phyloP scores from a whole-genome alignment of 2,888 invertebrate genomes.

The Catocala nupta region DNA sequence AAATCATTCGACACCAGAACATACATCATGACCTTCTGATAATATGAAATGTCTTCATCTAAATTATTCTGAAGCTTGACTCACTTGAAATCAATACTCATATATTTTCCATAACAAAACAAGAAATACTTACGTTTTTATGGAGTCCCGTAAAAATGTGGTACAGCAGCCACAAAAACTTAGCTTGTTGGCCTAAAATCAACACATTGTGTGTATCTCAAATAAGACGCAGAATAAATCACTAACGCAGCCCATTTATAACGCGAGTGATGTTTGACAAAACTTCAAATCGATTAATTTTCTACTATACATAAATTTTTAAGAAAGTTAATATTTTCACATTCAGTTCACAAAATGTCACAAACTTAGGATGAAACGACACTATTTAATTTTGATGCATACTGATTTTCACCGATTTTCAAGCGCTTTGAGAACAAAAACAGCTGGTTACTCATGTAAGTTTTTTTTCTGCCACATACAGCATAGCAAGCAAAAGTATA shows the following conservation, averaged over 20 bases:
- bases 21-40: slow-evolving; percentile 64
- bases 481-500: slow-evolving; percentile 28
- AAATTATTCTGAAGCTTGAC: slow-evolving; percentile 28
- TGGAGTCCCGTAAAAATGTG: slow-evolving; percentile 36
- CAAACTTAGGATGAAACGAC: slow-evolving; percentile 68
- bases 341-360: slow-evolving; percentile 73
- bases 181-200: slow-evolving; percentile 67
- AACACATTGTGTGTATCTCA: slow-evolving; percentile 65
- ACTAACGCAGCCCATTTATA: slow-evolving; percentile 69
- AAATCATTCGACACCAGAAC: slow-evolving; percentile 48
- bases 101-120: slow-evolving; percentile 12
- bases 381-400: slow-evolving; percentile 84
- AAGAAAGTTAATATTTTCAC: slow-evolving; percentile 62
- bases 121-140: slow-evolving; percentile 55
- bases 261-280: slow-evolving; percentile 73
- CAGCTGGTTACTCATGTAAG: slow-evolving; percentile 80
- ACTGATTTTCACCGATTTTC: slow-evolving; percentile 74
- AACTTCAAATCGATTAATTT: slow-evolving; percentile 76
- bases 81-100: slow-evolving; percentile 48
- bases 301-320: slow-evolving; percentile 62
- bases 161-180: slow-evolving; percentile 54
- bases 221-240: slow-evolving; percentile 77
- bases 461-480: slow-evolving; percentile 63
- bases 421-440: slow-evolving; percentile 77
- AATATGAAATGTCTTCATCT: slow-evolving; percentile 32